Evolutionary conservation across 2,888 invertebrate species (phyloP), one percentile per base, ranked within the genome.

Genomic region (Netelia virgata): DNA sequence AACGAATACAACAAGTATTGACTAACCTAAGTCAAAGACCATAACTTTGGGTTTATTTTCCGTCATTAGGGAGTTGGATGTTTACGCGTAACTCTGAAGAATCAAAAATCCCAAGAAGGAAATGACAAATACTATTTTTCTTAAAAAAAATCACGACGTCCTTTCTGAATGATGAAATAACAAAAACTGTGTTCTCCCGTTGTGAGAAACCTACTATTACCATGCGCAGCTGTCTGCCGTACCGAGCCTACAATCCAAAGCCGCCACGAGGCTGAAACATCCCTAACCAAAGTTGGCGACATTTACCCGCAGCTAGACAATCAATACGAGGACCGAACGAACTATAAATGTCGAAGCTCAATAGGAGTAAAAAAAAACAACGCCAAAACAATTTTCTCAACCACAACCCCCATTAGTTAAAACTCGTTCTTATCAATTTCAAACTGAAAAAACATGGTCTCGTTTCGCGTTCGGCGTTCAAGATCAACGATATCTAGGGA

Each of bases 11-110:
- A 28, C 0, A 14, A 43, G 73, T 74, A 86, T 84, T 68, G 20
- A 76, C 90, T 90, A 92, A 94, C 95, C 96, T 94, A 95, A 91
- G 91, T 94, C 94, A 87, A 94, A 94, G 66, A 94, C 94, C 9
- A 95, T 90, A 80, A 95, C 85, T 92, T 94, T 94, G 10, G 94
- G 94, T 86, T 90, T 92, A 9, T 84, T 84, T 8, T 85, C 87
- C 5, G 87, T 84, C 88, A 90, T 89, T n/a, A 41, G 11, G 18
- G 28, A 28, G 28, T 28, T 28, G 28, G 6, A 28, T 28, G 28
- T 28, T 3, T 5, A 28, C 28, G 3, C 5, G 18, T 53, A 59
- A 20, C 16, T 43, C 16, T 59, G 9, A 23, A 8, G 28, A 9
- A n/a, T 14, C 6, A n/a, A 50, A 47, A 20, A 16, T n/a, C n/a